phyloP scores from a whole-genome alignment of 2,113 vertebrate genomes.

The Tragulus kanchil region DNA sequence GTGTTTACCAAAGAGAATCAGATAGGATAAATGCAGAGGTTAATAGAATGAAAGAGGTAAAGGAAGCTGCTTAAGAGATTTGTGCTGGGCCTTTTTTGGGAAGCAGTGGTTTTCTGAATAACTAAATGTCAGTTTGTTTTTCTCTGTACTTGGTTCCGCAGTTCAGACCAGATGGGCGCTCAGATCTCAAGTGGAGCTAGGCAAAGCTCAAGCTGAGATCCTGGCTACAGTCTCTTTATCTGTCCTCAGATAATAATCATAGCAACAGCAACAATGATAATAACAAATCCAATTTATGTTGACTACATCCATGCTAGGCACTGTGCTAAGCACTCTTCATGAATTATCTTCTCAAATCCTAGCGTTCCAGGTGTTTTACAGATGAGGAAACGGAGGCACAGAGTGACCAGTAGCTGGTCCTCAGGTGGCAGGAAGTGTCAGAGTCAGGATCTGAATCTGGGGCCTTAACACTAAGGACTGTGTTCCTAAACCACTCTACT shows the following conservation, averaged over 20 bases:
- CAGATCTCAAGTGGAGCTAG: not conserved
- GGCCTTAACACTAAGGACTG: not conserved
- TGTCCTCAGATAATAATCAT: not conserved
- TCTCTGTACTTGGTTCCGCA: not conserved
- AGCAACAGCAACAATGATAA: not conserved
- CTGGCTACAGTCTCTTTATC: not conserved
- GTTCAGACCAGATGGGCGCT: constrained; percentile 12
- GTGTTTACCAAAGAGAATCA: not conserved
- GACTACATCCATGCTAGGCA: not conserved
- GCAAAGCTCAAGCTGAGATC: not conserved
- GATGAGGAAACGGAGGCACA: not conserved
- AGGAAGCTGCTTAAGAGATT: not conserved
- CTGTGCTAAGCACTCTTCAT: not conserved
- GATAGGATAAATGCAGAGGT: not conserved
- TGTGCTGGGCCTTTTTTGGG: not conserved
- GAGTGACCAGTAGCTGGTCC: not conserved
- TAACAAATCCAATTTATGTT: not conserved
- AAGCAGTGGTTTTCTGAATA: not conserved
- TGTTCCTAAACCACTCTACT: not conserved
- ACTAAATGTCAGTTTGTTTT: constrained; percentile 54
- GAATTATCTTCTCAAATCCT: not conserved
- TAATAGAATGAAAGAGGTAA: not conserved
- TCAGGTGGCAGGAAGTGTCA: not conserved
- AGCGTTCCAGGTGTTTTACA: not conserved
- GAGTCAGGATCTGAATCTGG: not conserved